Conservation (phyloP, 2,888 invertebrate species). For the Adineta ricciae region DNA sequence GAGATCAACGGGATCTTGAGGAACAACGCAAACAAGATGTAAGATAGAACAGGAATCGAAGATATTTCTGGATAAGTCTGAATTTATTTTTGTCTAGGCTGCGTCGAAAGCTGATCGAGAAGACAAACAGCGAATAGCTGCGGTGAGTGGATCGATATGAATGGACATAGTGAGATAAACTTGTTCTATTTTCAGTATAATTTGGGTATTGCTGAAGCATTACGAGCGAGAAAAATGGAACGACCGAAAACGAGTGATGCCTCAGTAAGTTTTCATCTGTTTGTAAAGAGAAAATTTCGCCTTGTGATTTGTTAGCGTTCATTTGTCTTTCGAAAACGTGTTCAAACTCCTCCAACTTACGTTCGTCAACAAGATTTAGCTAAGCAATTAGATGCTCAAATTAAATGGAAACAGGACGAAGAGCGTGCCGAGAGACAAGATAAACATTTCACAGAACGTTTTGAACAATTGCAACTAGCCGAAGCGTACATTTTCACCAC, state of each 20-base stretch:
- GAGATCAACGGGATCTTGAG: conserved; percentile 47
- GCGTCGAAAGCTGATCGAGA: background rate
- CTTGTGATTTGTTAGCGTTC: conserved; percentile 40
- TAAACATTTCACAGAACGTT: conserved; percentile 45
- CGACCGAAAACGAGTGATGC: conserved; percentile 32
- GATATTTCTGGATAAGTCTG: background rate
- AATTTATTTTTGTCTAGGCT: background rate
- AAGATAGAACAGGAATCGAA: background rate
- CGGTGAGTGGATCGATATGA: background rate
- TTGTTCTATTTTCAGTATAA: conserved; percentile 39
- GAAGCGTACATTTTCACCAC: conserved; percentile 43
- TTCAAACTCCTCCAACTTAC: conserved; percentile 45
- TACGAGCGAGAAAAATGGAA: conserved; percentile 40
- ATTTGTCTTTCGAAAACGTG: conserved; percentile 47
- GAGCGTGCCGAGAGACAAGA: conserved; percentile 41
- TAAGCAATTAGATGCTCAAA: conserved; percentile 44
- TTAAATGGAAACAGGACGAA: conserved; percentile 39
- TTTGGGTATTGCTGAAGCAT: conserved; percentile 47
- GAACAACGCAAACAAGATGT: conserved; percentile 39
- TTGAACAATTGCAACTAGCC: conserved; percentile 49
- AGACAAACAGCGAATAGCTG: background rate
- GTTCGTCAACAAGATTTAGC: conserved; percentile 44
- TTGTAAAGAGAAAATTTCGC: background rate
- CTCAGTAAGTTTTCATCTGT: background rate
- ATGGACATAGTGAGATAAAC: background rate